Percentiles rank a stretch among this genome's conserved stretches.
These are phyloP conservation scores for Drosophila ochracea DNA, from an alignment of 2,888 invertebrate genomes.

Conservation along the genomic window DNA sequence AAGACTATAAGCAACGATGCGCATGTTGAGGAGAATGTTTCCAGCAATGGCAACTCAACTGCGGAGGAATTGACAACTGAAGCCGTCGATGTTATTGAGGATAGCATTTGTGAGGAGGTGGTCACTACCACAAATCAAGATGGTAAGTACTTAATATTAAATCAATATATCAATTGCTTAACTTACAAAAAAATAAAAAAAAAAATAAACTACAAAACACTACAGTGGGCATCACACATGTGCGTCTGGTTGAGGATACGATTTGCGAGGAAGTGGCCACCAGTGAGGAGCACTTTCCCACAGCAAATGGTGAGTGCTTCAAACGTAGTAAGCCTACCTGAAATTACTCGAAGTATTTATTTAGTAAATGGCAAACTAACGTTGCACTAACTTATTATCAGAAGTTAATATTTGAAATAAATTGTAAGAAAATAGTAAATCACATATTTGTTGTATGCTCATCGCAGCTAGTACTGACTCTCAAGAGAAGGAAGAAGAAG, in stretches of 20 bases:
- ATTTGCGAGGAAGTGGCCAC: conserved; percentile 46
- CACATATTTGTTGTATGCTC: not conserved
- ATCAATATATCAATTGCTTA: not conserved
- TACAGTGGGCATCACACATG: not conserved
- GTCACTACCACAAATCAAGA: conserved; percentile 3
- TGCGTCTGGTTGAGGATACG: conserved; percentile 30
- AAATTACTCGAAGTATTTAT: not conserved
- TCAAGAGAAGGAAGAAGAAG: not conserved
- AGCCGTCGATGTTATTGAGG: conserved; percentile 42
- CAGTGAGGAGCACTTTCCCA: not conserved
- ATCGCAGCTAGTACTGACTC: not conserved
- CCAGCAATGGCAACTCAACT: not conserved
- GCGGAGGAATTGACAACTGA: not conserved
- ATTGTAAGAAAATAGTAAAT: not conserved
- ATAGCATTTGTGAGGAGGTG: conserved; percentile 59
- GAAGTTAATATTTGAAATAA: not conserved
- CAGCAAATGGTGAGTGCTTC: conserved; percentile 21
- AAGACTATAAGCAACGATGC: not conserved
- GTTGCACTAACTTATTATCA: not conserved
- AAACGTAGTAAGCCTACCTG: not conserved
- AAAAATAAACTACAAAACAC: conserved; percentile 3
- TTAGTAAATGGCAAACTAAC: not conserved
- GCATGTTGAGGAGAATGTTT: not conserved
- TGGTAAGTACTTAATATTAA: conserved; percentile 31
- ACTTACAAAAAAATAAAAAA: not conserved